These are phyloP conservation scores for Gallinago solitaria DNA, from an alignment of 2,797 vertebrate genomes.

Conservation along the genomic window DNA sequence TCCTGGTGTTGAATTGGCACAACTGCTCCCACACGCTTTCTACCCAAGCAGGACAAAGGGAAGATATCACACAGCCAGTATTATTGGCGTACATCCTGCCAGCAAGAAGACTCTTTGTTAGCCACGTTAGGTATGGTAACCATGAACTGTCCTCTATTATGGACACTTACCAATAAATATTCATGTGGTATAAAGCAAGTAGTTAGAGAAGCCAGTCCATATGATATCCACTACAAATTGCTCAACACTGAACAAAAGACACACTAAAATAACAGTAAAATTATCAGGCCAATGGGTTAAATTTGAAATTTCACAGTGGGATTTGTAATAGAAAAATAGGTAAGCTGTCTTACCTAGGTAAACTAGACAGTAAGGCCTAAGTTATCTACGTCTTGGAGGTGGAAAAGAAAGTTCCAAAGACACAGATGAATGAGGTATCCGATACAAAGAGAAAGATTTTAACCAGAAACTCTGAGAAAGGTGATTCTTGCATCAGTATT, in stretches of 20 bases:
- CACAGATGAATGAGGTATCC: neutral
- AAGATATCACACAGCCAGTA: neutral
- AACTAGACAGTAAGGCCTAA: neutral
- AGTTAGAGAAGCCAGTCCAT: neutral
- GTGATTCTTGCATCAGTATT: too few relatives aligned
- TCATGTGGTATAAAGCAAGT: neutral
- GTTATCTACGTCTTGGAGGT: neutral
- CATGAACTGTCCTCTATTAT: neutral
- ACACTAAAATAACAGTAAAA: neutral
- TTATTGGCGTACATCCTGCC: fast-evolving
- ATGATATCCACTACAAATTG: neutral
- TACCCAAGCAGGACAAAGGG: neutral
- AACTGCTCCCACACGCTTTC: neutral
- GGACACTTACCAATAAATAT: neutral
- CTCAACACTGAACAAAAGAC: neutral
- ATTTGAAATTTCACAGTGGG: neutral
- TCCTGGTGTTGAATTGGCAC: neutral
- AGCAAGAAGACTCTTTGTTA: neutral
- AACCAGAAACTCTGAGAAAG: neutral
- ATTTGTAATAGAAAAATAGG: neutral
- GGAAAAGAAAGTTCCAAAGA: neutral
- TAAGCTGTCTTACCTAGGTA: fast-evolving
- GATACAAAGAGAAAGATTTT: neutral
- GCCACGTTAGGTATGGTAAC: neutral
- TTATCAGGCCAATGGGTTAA: neutral